Evolutionary conservation across 2,888 invertebrate genomes (phyloP).

Genomic region (Mechanitis messenoides): DNA sequence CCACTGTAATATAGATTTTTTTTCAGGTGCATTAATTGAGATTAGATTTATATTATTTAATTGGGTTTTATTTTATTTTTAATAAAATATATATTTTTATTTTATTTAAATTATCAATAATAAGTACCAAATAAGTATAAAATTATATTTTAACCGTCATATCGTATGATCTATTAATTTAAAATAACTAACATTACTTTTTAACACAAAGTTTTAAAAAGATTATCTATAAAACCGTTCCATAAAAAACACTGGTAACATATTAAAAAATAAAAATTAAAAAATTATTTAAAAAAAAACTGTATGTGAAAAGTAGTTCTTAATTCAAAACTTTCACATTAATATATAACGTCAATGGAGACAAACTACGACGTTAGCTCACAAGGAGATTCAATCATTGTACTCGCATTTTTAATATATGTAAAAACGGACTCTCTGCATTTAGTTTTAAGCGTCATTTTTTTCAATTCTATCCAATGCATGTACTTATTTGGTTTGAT

Average conservation of each 20-base stretch:
- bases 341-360: slow-evolving; percentile 14
- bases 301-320: no score
- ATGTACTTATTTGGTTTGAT: slow-evolving; percentile 39
- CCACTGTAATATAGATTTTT: slow-evolving; percentile 14
- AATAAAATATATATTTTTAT: not conserved
- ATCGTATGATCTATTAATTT: no score
- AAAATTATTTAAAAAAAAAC: no score
- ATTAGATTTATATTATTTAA: no score
- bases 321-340: slow-evolving; percentile 7
- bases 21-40: not conserved
- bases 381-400: slow-evolving; percentile 42
- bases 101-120: not conserved
- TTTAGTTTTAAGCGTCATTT: slow-evolving; percentile 22
- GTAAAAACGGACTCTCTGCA: slow-evolving; percentile 22
- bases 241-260: no score
- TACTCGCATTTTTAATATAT: slow-evolving; percentile 27
- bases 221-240: no score
- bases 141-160: no score
- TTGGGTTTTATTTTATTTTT: not conserved
- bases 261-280: no score
- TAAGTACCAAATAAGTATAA: no score
- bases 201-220: no score
- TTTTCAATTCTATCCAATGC: slow-evolving; percentile 16
- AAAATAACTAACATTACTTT: no score
- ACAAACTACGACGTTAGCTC: slow-evolving; percentile 25